Conservation (phyloP, 35 echinoderm and acorn worm species). For the Ptychodera flava region DNA sequence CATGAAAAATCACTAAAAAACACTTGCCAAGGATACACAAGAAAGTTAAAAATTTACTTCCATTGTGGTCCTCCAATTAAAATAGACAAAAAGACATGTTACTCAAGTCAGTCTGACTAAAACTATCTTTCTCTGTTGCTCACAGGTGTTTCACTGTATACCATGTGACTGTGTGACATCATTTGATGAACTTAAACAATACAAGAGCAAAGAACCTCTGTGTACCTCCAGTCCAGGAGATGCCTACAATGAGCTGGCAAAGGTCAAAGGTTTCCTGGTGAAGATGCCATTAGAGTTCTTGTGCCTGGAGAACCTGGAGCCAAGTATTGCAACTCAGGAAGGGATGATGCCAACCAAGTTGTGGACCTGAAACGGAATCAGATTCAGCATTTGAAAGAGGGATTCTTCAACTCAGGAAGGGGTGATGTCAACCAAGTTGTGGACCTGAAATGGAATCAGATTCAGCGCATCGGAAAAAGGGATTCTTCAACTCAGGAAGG, state of each 20-base stretch:
- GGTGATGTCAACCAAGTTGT: slow-evolving; percentile 74
- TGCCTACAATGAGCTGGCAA: slow-evolving; percentile 32
- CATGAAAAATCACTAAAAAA: too few relatives aligned
- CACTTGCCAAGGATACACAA: too few relatives aligned
- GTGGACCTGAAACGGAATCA: slow-evolving; percentile 81
- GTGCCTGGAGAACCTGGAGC: slow-evolving; percentile 49
- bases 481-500: slow-evolving; percentile 65
- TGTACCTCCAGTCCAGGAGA: slow-evolving; percentile 22
- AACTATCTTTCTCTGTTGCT: too few relatives aligned
- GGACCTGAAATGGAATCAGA: too few relatives aligned
- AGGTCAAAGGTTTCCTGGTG: slow-evolving; percentile 52
- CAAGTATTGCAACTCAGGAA: slow-evolving; percentile 58
- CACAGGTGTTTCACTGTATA: slow-evolving; percentile 76
- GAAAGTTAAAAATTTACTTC: too few relatives aligned
- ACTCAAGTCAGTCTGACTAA: too few relatives aligned
- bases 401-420: slow-evolving; percentile 65
- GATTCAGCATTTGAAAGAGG: too few relatives aligned
- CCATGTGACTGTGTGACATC: slow-evolving; percentile 42
- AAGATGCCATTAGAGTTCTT: slow-evolving; percentile 68
- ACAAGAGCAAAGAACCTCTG: slow-evolving; percentile 28
- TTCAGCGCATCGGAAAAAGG: too few relatives aligned
- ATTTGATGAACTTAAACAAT: slow-evolving; percentile 49
- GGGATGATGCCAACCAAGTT: slow-evolving; percentile 85
- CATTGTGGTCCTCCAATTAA: too few relatives aligned
- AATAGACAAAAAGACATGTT: too few relatives aligned